Evolutionary conservation across 2,888 invertebrate genomes (phyloP).

Genomic region (Agrotis clavis): DNA sequence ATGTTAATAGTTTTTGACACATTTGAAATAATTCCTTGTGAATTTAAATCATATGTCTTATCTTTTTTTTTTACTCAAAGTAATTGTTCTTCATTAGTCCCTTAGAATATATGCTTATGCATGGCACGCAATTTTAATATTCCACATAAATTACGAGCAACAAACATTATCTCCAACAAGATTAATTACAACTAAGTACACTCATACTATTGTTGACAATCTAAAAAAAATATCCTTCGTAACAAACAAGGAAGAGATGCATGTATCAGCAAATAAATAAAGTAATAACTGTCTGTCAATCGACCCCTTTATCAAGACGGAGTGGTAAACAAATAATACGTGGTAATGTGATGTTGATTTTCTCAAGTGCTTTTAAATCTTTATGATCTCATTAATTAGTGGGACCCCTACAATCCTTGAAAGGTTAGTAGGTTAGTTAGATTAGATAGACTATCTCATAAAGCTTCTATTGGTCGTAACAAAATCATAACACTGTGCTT

Average conservation of each 20-base stretch:
- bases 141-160: not conserved
- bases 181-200: conserved; percentile 14
- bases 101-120: no score
- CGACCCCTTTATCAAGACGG: conserved; percentile 44
- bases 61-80: not conserved
- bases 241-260: conserved; percentile 57
- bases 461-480: no score
- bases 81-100: no score
- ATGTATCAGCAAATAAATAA: conserved; percentile 35
- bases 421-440: conserved; percentile 27
- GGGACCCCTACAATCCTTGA: conserved; percentile 20
- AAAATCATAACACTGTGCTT: no score
- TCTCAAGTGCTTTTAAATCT: conserved; percentile 14
- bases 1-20: not conserved
- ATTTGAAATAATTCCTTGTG: conserved; percentile 7
- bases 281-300: conserved; percentile 28
- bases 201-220: conserved; percentile 2
- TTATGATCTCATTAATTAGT: conserved; percentile 33
- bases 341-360: conserved; percentile 31
- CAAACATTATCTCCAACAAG: conserved; percentile 3
- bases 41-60: not conserved
- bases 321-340: conserved; percentile 44
- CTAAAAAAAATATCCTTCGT: conserved; percentile 27
- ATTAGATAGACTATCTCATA: not conserved
- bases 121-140: not conserved